Conservation (phyloP, 2,888 invertebrate species). For the Zygogramma bicolorata region DNA sequence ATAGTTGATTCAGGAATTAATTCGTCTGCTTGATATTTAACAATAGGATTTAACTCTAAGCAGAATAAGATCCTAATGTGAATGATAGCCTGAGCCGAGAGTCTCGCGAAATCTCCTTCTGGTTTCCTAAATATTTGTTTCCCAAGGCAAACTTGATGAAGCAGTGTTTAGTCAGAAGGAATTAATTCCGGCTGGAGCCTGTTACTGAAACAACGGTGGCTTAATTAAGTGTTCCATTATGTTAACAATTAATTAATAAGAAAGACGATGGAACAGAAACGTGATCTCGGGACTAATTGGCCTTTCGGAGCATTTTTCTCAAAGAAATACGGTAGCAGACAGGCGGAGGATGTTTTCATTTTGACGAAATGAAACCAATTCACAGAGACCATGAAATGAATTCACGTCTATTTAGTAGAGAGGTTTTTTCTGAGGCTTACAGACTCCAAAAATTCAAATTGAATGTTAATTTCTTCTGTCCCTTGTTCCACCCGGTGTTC, state of each 20-base stretch:
- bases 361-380: no score
- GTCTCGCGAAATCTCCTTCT: not conserved
- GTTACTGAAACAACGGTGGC: conserved; percentile 23
- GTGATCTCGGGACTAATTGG: not conserved
- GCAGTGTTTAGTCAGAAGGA: conserved; percentile 12
- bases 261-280: conserved; percentile 5
- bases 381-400: no score
- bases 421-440: no score
- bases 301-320: not conserved
- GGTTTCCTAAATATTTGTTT: not conserved
- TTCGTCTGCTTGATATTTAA: no score
- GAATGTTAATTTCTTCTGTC: no score
- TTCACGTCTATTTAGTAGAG: no score
- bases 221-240: conserved; percentile 30
- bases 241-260: conserved; percentile 27
- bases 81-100: not conserved
- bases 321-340: not conserved
- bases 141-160: not conserved
- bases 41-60: no score
- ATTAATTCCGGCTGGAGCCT: conserved; percentile 22
- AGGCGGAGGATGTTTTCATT: not conserved
- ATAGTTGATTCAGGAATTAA: no score
- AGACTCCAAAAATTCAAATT: no score
- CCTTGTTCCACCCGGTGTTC: no score
- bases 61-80: not conserved